These are phyloP conservation scores for Cinara cedri DNA, from an alignment of 2,888 invertebrate species.

Conservation along the genomic window DNA sequence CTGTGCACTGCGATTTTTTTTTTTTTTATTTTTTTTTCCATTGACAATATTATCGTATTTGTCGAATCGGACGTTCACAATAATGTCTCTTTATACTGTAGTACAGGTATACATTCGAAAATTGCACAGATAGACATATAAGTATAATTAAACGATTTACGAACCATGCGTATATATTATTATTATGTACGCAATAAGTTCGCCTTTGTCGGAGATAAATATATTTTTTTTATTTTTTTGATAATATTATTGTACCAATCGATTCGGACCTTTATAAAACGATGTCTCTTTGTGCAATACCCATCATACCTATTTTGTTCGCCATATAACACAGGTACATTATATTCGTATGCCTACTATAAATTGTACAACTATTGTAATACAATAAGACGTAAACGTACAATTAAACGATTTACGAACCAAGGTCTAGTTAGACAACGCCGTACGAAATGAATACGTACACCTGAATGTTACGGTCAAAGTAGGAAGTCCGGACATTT, in stretches of 20 bases:
- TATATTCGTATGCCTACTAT: too few relatives aligned
- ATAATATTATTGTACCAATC: not conserved
- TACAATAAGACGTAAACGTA: too few relatives aligned
- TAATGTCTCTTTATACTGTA: constrained; percentile 25
- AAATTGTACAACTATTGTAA: not conserved
- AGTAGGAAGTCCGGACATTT: too few relatives aligned
- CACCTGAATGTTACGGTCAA: too few relatives aligned
- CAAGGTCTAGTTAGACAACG: not conserved
- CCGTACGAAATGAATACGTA: not conserved
- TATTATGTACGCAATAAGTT: too few relatives aligned
- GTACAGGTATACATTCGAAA: too few relatives aligned
- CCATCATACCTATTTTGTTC: too few relatives aligned
- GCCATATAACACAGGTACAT: too few relatives aligned
- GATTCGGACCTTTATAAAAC: constrained; percentile 1
- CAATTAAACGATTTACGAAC: too few relatives aligned
- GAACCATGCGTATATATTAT: too few relatives aligned
- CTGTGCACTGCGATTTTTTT: constrained; percentile 31
- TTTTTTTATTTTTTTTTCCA: not conserved
- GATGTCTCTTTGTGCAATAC: too few relatives aligned
- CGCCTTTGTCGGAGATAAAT: too few relatives aligned
- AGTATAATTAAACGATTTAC: constrained; percentile 44
- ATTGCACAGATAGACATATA: not conserved
- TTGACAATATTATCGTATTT: constrained; percentile 10
- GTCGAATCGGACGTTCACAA: constrained; percentile 4
- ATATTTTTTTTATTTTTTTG: not conserved